Conservation (phyloP, 1,140 invertebrate species). For the Idris sp. region DNA sequence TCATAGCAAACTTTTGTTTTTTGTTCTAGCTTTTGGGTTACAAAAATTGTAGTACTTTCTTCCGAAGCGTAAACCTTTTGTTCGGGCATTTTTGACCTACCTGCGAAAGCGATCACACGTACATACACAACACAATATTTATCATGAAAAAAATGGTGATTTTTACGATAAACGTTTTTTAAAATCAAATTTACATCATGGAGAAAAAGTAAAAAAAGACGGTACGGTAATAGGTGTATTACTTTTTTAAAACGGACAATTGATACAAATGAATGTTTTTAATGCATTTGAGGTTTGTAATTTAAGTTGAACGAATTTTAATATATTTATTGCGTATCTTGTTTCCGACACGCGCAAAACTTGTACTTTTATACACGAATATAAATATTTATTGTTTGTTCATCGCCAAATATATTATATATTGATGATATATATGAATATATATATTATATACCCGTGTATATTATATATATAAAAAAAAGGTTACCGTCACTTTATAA, state of each 20-base stretch:
- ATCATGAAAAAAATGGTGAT: constrained; percentile 47
- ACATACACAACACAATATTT: constrained; percentile 26
- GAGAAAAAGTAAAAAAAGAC: constrained; percentile 18
- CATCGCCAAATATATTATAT: constrained; percentile 56
- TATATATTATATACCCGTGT: constrained; percentile 3
- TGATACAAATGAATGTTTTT: constrained; percentile 59
- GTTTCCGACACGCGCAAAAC: constrained; percentile 57
- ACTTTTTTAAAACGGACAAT: constrained; percentile 58
- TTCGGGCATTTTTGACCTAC: too few species aligned
- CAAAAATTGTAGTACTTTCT: too few species aligned
- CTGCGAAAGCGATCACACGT: too few species aligned
- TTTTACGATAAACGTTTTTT: constrained; percentile 58
- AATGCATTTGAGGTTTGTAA: constrained; percentile 58
- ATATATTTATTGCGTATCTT: constrained; percentile 61
- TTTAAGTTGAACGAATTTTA: constrained; percentile 57
- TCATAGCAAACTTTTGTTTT: too few species aligned
- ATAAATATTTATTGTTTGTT: constrained; percentile 60
- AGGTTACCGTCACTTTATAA: constrained; percentile 47
- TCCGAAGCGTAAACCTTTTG: too few species aligned
- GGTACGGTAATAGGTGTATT: constrained; percentile 49
- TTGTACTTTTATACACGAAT: constrained; percentile 63
- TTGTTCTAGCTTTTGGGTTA: too few species aligned
- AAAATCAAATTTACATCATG: constrained; percentile 55
- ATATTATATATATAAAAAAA: constrained; percentile 25
- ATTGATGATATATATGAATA: constrained; percentile 1